Base-by-base conservation (phyloP, 2,797 vertebrate species). In the Arctocebus calabarensis region DNA sequence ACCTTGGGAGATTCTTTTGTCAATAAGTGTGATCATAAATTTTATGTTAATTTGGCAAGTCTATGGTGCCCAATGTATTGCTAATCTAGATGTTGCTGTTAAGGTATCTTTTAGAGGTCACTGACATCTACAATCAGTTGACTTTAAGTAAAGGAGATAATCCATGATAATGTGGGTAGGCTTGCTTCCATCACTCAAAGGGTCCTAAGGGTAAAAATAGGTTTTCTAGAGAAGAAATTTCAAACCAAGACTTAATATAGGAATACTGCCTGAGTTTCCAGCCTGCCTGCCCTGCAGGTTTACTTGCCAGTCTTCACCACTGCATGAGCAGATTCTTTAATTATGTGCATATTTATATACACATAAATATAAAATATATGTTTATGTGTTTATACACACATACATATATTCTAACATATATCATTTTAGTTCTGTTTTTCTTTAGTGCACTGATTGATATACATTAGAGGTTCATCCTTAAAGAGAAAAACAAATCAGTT, bases 61-160 rank as follows among this genome's bases (percentile, higher is more conserved):
- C 66, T 91, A 11, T 40, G 68, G 27, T 82, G 34, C 23, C 48
- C 23, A 57, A 25, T 52, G 12, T 94, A 90, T 62, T 45, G 29
- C 12, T 86, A 82, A 70, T 71, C 20, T 78, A 62, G 23, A 45
- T 81, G 12, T 23, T 88, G 10, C 48, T 81, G 40, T 62, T 66
- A 88, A 84, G 32, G 19, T 93, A 43, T 84, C 79, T 37, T 64
- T 3, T 52, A 71, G 62, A 77, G 45, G 82, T 83, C n/a, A 62
- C 70, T 88, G 74, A 70, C 52, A 66, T 68, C 64, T 88, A n/a
- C 5, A n/a, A 55, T 85, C 25, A 74, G 27, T 79, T 79, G 68
- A 43, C 57, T 91, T 88, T 61, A 91, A 74, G 10, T 92, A 55
- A 61, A 34, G 34, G 40, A 82, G 32, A 87, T 83, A 84, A 37